These are phyloP conservation scores for Cariama cristata DNA, from an alignment of 2,113 vertebrate species.

Conservation along the genomic window DNA sequence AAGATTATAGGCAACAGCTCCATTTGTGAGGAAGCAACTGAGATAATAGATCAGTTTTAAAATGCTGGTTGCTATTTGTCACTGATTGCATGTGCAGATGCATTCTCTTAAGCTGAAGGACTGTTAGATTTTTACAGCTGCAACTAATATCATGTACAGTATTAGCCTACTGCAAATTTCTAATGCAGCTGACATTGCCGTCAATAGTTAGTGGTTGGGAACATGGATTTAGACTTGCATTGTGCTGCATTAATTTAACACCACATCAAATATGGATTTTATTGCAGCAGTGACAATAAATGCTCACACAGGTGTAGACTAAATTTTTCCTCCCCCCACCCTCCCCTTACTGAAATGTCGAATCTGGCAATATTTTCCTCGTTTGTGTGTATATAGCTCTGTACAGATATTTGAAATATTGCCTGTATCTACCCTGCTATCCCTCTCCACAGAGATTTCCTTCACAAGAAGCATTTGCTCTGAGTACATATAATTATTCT, in stretches of 20 bases:
- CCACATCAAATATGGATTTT: conserved; percentile 84
- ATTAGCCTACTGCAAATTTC: conserved; percentile 43
- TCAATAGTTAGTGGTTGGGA: conserved; percentile 70
- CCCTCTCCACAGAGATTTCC: neutral
- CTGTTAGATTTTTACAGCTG: conserved; percentile 48
- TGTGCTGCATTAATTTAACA: conserved; percentile 81
- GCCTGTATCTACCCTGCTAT: neutral
- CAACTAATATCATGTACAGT: conserved; percentile 34
- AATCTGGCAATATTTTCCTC: conserved; percentile 26
- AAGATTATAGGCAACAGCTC: conserved; percentile 69
- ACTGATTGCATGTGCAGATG: conserved; percentile 69
- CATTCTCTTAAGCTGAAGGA: conserved; percentile 55
- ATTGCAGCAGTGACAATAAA: conserved; percentile 80
- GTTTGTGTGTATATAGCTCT: neutral
- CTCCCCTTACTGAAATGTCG: neutral
- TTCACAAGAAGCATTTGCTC: neutral
- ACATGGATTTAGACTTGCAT: conserved; percentile 62
- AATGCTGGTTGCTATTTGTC: conserved; percentile 67
- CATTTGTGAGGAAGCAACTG: conserved; percentile 65
- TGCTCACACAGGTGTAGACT: conserved; percentile 56
- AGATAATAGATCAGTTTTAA: conserved; percentile 74
- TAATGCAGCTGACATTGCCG: conserved; percentile 54
- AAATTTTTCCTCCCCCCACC: conserved; percentile 12
- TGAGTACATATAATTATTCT: neutral
- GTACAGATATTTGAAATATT: neutral